These are phyloP conservation scores for Lasioglossum leucozonium DNA, from an alignment of 2,888 invertebrate species.

Conservation along the genomic window DNA sequence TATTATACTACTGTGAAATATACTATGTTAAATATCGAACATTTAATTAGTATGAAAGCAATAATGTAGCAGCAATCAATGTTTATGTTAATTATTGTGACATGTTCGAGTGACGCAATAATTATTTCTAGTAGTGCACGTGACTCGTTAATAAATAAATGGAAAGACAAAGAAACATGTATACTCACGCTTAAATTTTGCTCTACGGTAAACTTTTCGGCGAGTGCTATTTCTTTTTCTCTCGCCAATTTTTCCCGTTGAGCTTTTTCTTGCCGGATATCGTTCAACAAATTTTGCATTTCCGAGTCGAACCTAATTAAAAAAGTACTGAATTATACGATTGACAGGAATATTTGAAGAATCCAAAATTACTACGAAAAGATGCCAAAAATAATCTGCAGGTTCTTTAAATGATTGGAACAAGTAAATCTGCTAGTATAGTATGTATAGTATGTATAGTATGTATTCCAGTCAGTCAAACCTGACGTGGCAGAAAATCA, in stretches of 20 bases:
- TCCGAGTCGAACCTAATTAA: constrained; percentile 86
- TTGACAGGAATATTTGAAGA: background rate
- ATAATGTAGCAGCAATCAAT: background rate
- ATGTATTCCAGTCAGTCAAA: too few species aligned
- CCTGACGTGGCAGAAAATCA: too few species aligned
- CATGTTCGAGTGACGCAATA: background rate
- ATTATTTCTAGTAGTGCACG: too few species aligned
- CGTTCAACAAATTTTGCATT: constrained; percentile 92
- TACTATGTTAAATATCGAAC: background rate
- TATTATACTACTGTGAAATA: too few species aligned
- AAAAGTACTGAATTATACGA: background rate
- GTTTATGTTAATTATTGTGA: background rate
- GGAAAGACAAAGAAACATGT: background rate
- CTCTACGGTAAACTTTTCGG: constrained; percentile 95
- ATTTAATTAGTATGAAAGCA: background rate
- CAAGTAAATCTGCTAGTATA: too few species aligned
- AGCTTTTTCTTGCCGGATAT: constrained; percentile 91
- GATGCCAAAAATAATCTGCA: background rate
- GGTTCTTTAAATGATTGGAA: background rate
- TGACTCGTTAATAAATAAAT: background rate
- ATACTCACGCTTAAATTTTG: constrained; percentile 92
- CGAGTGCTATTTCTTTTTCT: constrained; percentile 93
- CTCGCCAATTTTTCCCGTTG: constrained; percentile 92
- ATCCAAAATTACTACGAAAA: background rate
- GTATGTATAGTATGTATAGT: too few species aligned